Evolutionary conservation across 1,140 invertebrate genomes (phyloP), one percentile per base, ranked within the genome.

Genomic region (Drepana arcuata): DNA sequence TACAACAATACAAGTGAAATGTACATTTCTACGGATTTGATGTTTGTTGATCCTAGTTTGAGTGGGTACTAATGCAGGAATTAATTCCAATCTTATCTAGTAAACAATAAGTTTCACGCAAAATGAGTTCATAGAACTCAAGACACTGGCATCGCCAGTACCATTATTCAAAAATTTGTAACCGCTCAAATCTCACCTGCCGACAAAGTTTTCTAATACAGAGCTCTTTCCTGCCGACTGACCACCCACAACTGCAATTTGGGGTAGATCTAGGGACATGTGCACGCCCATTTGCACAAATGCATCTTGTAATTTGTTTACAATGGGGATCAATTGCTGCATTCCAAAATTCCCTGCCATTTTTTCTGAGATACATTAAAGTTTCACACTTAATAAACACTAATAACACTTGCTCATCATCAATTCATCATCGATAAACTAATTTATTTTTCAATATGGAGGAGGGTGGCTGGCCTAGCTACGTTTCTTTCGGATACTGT

Each of bases 141-240:
- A n/a, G n/a, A n/a, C n/a, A n/a, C n/a, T n/a, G n/a, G n/a, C n/a
- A n/a, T n/a, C n/a, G n/a, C n/a, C n/a, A n/a, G n/a, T n/a, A n/a
- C n/a, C n/a, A n/a, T n/a, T n/a, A n/a, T n/a, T n/a, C n/a, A n/a
- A n/a, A n/a, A n/a, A n/a, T n/a, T n/a, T n/a, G n/a, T n/a, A n/a
- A n/a, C n/a, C n/a, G n/a, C n/a, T 21, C 18, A 4, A 21, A 28
- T 34, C 90, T 90, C 86, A 98, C 96, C 93, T 96, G 78, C 97
- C 97, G 63, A 99, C 97, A 84, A 99, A 99, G 85, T 99, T 99
- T 86, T 99, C 97, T 68, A 99, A 87, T 50, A 99, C 97, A 31
- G 95, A 98, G 84, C 95, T 97, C 86, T 99, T 99, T 66, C 97
- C 97, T 61, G 97, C 97, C 72, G 94, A 97, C 85, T 99, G 97